Evolutionary conservation across 2,888 invertebrate genomes (phyloP).

Genomic region (Idaea biselata): DNA sequence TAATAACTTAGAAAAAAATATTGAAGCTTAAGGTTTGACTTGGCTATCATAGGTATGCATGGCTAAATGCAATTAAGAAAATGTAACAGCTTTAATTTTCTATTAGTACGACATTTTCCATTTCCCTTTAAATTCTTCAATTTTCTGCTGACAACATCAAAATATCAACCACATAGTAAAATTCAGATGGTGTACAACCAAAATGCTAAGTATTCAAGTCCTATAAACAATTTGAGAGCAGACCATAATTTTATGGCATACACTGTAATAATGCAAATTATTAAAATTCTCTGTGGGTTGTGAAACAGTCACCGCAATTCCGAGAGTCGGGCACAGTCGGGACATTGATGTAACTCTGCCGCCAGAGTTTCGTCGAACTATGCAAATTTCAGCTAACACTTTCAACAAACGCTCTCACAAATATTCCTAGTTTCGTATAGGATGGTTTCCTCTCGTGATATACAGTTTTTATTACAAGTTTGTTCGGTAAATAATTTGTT

Average conservation of each 20-base stretch:
- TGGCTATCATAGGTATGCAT: no score
- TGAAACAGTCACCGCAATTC: constrained; percentile 34
- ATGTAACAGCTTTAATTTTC: not conserved
- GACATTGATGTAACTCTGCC: constrained; percentile 50
- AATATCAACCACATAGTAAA: not conserved
- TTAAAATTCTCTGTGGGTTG: constrained; percentile 40
- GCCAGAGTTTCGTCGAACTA: constrained; percentile 59
- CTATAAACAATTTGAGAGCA: constrained; percentile 4
- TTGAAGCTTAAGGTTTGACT: no score
- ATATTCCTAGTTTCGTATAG: constrained; percentile 35
- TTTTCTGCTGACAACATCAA: not conserved
- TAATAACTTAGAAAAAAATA: no score
- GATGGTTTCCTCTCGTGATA: constrained; percentile 1
- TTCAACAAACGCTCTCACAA: constrained; percentile 55
- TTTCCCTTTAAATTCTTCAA: not conserved
- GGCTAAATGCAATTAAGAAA: no score
- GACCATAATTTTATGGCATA: constrained; percentile 14
- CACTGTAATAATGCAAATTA: constrained; percentile 26
- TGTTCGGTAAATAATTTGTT: not conserved
- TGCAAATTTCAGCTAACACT: constrained; percentile 69
- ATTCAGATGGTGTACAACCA: not conserved
- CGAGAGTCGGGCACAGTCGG: not conserved
- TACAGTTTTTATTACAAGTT: not conserved
- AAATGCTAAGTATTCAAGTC: not conserved
- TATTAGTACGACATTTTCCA: not conserved